Base-by-base conservation (phyloP, 2,113 vertebrate species). In the Entelurus aequoreus region DNA sequence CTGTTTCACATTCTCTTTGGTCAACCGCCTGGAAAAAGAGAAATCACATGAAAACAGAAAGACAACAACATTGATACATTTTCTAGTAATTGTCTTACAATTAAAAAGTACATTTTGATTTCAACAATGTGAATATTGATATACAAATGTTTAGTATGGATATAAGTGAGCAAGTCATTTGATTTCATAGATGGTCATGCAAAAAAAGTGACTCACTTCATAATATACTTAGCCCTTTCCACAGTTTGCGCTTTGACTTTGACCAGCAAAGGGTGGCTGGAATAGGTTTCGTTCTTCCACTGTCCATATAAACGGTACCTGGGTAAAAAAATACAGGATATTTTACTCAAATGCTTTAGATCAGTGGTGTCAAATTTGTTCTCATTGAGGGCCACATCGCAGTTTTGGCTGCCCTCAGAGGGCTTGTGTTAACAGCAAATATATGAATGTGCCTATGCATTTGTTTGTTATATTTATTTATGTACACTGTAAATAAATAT, bases 1-100 rank as follows among this genome's bases (percentile, higher is more conserved):
- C 63, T 97, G 95, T 88, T 98, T 99, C 84, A 99, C 95, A 77
- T 98, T 98, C 91, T 99, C 97, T 92, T 98, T 99, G 71, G 97
- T 98, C 89, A 99, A 82, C 59, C 97, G 94, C 78, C 96, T 98
- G 16, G 62, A 16, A 8, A 11, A 37, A 49, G 35, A 50, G 10
- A 50, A 61, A 37, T 3, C 54, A 38, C 9, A 38, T 19, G 8
- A 46, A 59, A 47, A 48, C 42, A 59, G 21, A 3, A 14, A 47
- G 12, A 66, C 10, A 69, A 14, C 6, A 36, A 3, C 36, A 55
- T 2, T 9, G 14, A n/a, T n/a, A 1, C 36, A 38, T 40, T 19
- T 2, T 9, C 5, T 10, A 16, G 4, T 9, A n/a, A 40, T 40
- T 42, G 40, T 8, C 40, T 42, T 8, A 8, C 8, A 42, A 42